Evolutionary conservation across 1,140 invertebrate genomes (phyloP).

Genomic region (Brachionus rotundiformis): DNA sequence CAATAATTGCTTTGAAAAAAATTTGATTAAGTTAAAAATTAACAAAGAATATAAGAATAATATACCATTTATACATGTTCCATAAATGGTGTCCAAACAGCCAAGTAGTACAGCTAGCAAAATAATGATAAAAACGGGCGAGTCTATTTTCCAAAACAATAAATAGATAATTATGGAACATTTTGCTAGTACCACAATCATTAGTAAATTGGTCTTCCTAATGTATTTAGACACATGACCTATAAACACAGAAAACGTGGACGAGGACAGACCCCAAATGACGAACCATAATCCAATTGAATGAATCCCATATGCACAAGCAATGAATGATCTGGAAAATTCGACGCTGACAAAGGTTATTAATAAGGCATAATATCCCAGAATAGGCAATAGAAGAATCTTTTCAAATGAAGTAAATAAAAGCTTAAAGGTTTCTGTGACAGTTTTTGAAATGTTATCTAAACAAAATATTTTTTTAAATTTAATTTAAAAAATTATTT

Average conservation of each 20-base stretch:
- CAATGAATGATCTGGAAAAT: conserved; percentile 24
- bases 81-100: background rate
- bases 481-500: background rate
- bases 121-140: background rate
- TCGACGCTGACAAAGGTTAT: background rate
- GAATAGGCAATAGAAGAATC: background rate
- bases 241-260: background rate
- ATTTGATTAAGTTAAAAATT: background rate
- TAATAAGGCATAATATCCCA: conserved; percentile 2
- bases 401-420: background rate
- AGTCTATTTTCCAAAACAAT: background rate
- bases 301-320: conserved; percentile 41
- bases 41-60: background rate
- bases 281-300: conserved; percentile 28
- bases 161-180: conserved; percentile 5
- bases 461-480: background rate
- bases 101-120: background rate
- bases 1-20: background rate
- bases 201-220: background rate
- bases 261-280: background rate
- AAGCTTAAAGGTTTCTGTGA: conserved; percentile 10
- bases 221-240: background rate
- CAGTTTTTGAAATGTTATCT: background rate
- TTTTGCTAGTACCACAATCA: background rate
- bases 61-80: background rate